Evolutionary conservation across 2,797 vertebrate genomes (phyloP).

Genomic region (Fistularia commersonii): DNA sequence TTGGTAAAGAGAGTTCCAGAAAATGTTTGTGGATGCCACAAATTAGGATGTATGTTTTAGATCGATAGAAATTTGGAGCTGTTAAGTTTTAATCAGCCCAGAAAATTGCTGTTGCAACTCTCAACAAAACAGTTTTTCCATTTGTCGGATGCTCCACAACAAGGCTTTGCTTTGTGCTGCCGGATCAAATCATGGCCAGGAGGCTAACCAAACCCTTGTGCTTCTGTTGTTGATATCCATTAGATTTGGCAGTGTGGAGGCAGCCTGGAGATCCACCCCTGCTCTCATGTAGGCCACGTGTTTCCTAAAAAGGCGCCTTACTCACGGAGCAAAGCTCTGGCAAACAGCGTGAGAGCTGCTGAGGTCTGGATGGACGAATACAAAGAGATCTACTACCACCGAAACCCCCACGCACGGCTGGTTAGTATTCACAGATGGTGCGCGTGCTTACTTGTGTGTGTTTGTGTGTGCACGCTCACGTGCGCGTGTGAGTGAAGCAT

Average conservation of each 20-base stretch:
- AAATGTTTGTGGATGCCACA: no score
- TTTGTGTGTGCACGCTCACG: background rate
- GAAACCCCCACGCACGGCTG: conserved; percentile 89
- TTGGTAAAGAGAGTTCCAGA: no score
- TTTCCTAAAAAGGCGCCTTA: conserved; percentile 96
- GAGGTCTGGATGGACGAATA: conserved; percentile 98
- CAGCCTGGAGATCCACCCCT: conserved; percentile 90
- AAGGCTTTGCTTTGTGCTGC: conserved; percentile 33
- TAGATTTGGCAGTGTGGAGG: conserved; percentile 98
- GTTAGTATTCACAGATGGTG: conserved; percentile 69
- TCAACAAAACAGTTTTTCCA: conserved; percentile 19
- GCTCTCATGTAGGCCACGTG: conserved; percentile 97
- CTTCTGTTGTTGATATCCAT: conserved; percentile 20
- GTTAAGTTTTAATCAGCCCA: background rate
- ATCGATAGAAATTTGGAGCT: no score
- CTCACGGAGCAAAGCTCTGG: conserved; percentile 89
- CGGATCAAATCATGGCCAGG: conserved; percentile 23
- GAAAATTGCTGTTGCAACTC: conserved; percentile 7
- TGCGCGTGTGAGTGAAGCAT: no score
- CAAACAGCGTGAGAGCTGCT: conserved; percentile 92
- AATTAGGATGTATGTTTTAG: no score
- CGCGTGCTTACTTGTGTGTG: background rate
- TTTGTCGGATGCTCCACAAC: conserved; percentile 11
- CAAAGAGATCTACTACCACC: conserved; percentile 93
- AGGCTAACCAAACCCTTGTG: conserved; percentile 36